Conservation (phyloP, 2,113 vertebrate genomes). For the Trinectes maculatus region DNA sequence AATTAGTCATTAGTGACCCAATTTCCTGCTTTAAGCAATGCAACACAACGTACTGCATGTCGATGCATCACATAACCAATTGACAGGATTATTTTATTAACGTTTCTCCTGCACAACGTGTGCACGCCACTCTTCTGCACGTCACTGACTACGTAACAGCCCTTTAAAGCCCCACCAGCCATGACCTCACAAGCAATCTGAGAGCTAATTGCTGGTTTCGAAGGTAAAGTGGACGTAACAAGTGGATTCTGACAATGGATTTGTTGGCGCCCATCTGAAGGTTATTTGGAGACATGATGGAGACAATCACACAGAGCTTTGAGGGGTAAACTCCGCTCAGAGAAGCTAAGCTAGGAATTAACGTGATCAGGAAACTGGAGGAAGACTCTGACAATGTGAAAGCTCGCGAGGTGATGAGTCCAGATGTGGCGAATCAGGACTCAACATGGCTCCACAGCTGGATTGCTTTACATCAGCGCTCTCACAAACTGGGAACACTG, state of each 20-base stretch:
- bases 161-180: slow-evolving; percentile 18
- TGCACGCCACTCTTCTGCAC: too few relatives aligned
- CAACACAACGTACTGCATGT: too few relatives aligned
- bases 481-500: neutral
- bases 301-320: slow-evolving; percentile 69
- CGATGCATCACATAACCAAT: too few relatives aligned
- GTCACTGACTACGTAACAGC: slow-evolving; percentile 23
- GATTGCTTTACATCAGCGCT: slow-evolving; percentile 30
- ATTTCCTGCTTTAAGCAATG: too few relatives aligned
- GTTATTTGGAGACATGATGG: slow-evolving; percentile 58
- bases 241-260: slow-evolving; percentile 46
- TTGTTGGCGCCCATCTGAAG: slow-evolving; percentile 59
- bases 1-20: too few relatives aligned
- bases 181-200: slow-evolving; percentile 40
- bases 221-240: slow-evolving; percentile 33
- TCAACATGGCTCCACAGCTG: slow-evolving; percentile 52
- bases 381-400: slow-evolving; percentile 56
- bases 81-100: too few relatives aligned
- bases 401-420: slow-evolving; percentile 60
- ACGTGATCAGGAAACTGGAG: slow-evolving; percentile 50
- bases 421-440: slow-evolving; percentile 63
- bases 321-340: slow-evolving; percentile 64
- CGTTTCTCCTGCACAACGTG: too few relatives aligned
- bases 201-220: slow-evolving; percentile 26
- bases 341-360: slow-evolving; percentile 59